Evolutionary conservation across 2,113 vertebrate genomes (phyloP), one percentile per base, ranked within the genome.

Genomic region (Glaucidium brasilianum): DNA sequence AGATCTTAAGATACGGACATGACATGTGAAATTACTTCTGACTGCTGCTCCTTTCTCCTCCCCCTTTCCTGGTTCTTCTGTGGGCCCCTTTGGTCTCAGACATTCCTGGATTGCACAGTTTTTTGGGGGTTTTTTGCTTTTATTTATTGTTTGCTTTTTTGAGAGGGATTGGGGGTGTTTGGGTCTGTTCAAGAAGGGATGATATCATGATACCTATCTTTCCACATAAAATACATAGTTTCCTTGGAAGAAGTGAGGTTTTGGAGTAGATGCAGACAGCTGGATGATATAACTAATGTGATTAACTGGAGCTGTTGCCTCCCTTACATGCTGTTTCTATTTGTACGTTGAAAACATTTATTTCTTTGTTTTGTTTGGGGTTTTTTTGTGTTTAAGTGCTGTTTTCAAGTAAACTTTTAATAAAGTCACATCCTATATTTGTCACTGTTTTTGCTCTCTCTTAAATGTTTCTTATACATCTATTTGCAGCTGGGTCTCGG

Each of bases 401-500:
- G 12, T 49, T 87, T 92, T 94, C 17, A 58, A 74, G 59, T 75
- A 59, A 72, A 69, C 35, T 67, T 94, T 78, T 83, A 30, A 27
- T 90, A 13, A 90, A 62, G 26, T 85, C 39, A 79, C 10, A 69
- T 73, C 19, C 32, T 87, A 27, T 47, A 43, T 52, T 64, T 47
- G 47, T 49, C 17, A 37, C 11, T 29, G 62, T 49, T 17, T 3
- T 19, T 4, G 34, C 55, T 72, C 23, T 67, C 10, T 82, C 76
- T 85, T 84, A 91, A 82, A 21, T 5, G 3, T 75, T 15, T 85
- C 35, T 22, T 84, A 4, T 47, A 14, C 62, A 50, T 98, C 69
- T 62, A 3, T 97, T 96, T 94, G 37, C 96, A 97, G 95, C 98
- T 98, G 99, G 99, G 96, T 99, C 99, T 96, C 99, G 99, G 64